These are phyloP conservation scores for Galeruca laticollis DNA, from an alignment of 2,888 invertebrate species.

Conservation along the genomic window DNA sequence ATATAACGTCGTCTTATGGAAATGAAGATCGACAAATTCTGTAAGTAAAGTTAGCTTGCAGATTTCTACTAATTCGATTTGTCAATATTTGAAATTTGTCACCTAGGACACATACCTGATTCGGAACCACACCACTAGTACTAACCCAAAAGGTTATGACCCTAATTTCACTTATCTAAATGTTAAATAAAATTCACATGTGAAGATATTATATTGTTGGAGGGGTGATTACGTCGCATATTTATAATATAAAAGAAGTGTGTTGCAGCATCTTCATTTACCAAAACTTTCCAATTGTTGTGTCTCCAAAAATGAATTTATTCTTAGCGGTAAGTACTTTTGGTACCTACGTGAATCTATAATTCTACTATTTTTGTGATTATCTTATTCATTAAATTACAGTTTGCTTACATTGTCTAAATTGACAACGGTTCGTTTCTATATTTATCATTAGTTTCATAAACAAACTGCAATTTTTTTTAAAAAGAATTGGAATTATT, in stretches of 20 bases:
- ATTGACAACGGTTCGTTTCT: no score
- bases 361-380: no score
- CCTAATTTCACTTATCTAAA: slow-evolving; percentile 65
- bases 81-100: slow-evolving; percentile 24
- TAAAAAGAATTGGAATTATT: no score
- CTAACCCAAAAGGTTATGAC: slow-evolving; percentile 61
- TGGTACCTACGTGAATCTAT: background rate
- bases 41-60: no score
- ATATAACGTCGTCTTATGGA: no score
- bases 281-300: slow-evolving; percentile 56
- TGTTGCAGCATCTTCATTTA: slow-evolving; percentile 49
- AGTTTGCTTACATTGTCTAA: no score
- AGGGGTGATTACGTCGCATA: slow-evolving; percentile 58
- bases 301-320: slow-evolving; percentile 59
- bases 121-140: slow-evolving; percentile 28
- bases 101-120: slow-evolving; percentile 21
- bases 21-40: no score
- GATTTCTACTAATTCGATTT: slow-evolving; percentile 35
- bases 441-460: no score
- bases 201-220: slow-evolving; percentile 60
- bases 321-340: slow-evolving; percentile 60
- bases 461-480: no score
- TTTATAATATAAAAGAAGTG: slow-evolving; percentile 59
- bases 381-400: no score
- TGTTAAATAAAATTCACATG: slow-evolving; percentile 58